A percentile compares a stretch with the other conserved stretches of the same genome.
Conservation (phyloP, 1,140 invertebrate genomes). For the Pygmarrhopalites habei region DNA sequence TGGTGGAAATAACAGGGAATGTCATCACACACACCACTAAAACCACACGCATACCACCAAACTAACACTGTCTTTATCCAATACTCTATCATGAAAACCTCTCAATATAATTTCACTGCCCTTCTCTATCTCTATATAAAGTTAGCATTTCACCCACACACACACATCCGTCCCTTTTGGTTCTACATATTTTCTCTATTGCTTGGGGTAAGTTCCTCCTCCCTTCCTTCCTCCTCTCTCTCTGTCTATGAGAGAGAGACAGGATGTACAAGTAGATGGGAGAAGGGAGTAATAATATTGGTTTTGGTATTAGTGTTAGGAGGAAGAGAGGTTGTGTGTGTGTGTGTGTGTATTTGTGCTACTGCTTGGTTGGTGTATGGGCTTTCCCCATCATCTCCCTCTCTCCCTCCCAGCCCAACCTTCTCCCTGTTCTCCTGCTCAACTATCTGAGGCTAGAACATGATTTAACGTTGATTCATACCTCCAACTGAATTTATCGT, state of each 20-base stretch:
- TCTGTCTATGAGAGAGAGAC: too few species aligned
- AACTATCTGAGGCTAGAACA: conserved; percentile 19
- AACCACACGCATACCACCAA: too few species aligned
- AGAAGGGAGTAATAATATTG: too few species aligned
- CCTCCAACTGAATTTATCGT: conserved; percentile 20
- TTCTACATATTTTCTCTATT: not conserved
- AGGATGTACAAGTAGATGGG: too few species aligned
- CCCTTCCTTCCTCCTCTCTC: not conserved
- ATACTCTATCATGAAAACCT: not conserved
- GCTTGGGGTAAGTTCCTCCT: not conserved
- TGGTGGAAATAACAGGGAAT: too few species aligned
- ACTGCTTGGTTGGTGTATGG: too few species aligned
- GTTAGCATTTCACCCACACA: too few species aligned
- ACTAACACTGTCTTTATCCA: conserved; percentile 1
- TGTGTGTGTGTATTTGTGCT: too few species aligned
- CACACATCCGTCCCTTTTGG: not conserved
- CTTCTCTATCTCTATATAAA: not conserved
- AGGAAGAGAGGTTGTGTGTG: too few species aligned
- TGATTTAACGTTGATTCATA: conserved; percentile 30
- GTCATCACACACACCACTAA: not conserved
- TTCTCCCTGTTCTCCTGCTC: conserved; percentile 22
- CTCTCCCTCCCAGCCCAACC: conserved; percentile 19
- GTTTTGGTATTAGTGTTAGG: too few species aligned
- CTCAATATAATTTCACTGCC: conserved; percentile 7
- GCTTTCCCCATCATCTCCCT: too few species aligned